phyloP scores from a whole-genome alignment of 2,797 vertebrate species.

The Sus cebifrons region DNA sequence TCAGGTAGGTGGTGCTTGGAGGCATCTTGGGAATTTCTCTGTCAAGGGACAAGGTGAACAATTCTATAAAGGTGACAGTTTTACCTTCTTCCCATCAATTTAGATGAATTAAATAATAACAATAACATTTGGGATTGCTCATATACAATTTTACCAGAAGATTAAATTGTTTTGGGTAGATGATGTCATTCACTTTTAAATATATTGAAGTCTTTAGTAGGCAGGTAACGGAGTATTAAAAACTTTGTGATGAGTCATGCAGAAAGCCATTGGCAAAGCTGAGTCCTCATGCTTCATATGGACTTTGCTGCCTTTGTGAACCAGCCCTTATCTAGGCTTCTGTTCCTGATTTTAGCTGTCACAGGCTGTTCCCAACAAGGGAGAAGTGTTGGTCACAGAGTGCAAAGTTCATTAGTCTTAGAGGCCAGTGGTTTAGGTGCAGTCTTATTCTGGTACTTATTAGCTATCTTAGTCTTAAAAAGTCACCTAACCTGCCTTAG shows the following conservation, averaged over 20 bases:
- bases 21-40: background rate
- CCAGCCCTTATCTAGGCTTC: background rate
- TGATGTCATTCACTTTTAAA: background rate
- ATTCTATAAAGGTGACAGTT: background rate
- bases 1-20: background rate
- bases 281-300: background rate
- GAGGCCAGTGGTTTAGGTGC: background rate
- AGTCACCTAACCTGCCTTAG: background rate
- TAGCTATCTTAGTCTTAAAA: conserved; percentile 27
- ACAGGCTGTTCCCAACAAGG: background rate
- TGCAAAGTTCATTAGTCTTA: background rate
- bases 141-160: conserved; percentile 17
- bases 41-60: background rate
- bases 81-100: conserved; percentile 5
- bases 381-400: background rate
- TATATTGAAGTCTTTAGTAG: background rate
- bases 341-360: background rate
- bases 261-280: background rate
- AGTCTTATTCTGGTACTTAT: background rate
- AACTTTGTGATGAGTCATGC: background rate
- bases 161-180: background rate
- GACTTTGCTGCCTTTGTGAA: background rate
- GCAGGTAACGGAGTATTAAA: background rate
- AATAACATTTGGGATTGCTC: background rate
- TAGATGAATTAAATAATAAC: conserved; percentile 18